Evolutionary conservation across 2,888 invertebrate species (phyloP), one percentile per base, ranked within the genome.

Genomic region (Hypomecis punctinalis): DNA sequence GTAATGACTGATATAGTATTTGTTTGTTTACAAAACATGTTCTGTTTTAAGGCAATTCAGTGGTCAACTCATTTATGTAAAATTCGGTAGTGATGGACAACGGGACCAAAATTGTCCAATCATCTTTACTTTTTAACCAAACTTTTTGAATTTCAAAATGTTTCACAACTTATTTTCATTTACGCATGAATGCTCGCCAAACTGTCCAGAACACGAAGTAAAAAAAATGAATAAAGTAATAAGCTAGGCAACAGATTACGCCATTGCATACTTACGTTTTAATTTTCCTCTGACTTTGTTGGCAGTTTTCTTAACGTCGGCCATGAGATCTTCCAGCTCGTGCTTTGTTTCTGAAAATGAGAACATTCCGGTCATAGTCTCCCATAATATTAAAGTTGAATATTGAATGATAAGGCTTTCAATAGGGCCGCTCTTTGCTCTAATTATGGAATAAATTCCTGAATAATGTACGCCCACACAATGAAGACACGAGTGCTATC

Each of bases 291-390:
- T 96, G 86, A 99, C 99, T 97, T 99, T 99, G 95, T 99, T 99
- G 94, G 99, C 99, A 93, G 98, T 99, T 96, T 99, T 99, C 96
- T 99, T 99, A 87, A 99, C 99, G 90, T 99, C 99, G 86, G 99
- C 98, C 99, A 99, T 99, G 85, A 99, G 96, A 94, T 99, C 99
- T 94, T 99, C 99, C 91, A 99, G 94, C 94, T 99, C 99, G 94
- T 99, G 99, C 95, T 99, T 99, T 93, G 99, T 98, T 95, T 99
- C 99, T 99, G 96, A 74, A 96, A 95, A 80, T 81, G 80, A 66
- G 8, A 61, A 49, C 33, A 78, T 58, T 60, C 53, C 13, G 39
- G 57, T 59, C 35, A 62, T 36, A 52, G 36, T 53, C 48, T 49
- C 33, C 45, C 47, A 39, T 40, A 53, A 48, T 48, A 23, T 49